These are phyloP conservation scores for Drosophila merina DNA, from an alignment of 2,888 invertebrate species.

Conservation along the genomic window DNA sequence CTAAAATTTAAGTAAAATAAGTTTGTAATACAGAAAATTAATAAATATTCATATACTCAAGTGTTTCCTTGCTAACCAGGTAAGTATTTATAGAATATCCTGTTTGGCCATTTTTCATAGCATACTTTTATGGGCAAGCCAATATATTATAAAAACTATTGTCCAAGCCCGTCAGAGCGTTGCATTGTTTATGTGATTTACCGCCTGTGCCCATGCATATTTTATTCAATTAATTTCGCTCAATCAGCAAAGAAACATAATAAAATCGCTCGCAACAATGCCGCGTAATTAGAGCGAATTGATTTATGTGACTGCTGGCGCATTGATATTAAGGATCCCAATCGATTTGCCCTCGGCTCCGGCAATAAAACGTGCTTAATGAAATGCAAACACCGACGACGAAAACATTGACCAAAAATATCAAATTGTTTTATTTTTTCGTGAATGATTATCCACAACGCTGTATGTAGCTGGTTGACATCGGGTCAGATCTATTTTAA, in stretches of 20 bases:
- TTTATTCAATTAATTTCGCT: constrained; percentile 64
- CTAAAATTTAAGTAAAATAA: background rate
- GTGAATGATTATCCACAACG: constrained; percentile 80
- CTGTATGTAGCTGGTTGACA: constrained; percentile 88
- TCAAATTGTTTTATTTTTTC: constrained; percentile 53
- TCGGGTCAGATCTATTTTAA: constrained; percentile 87
- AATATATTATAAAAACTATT: background rate
- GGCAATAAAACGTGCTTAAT: constrained; percentile 59
- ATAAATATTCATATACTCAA: background rate
- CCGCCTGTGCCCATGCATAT: constrained; percentile 21
- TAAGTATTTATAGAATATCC: background rate
- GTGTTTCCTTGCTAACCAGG: background rate
- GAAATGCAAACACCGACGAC: constrained; percentile 60
- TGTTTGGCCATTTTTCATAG: background rate
- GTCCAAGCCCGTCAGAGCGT: background rate
- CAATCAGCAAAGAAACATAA: constrained; percentile 25
- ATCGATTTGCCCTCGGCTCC: constrained; percentile 4
- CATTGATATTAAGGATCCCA: constrained; percentile 36
- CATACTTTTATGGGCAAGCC: background rate
- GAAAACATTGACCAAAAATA: constrained; percentile 33
- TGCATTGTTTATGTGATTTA: constrained; percentile 34
- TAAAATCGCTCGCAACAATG: constrained; percentile 52
- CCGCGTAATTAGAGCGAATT: constrained; percentile 65
- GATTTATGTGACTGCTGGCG: constrained; percentile 62
- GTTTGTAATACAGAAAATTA: background rate